phyloP scores from a whole-genome alignment of 2,888 invertebrate genomes.

The Andrena praecox region DNA sequence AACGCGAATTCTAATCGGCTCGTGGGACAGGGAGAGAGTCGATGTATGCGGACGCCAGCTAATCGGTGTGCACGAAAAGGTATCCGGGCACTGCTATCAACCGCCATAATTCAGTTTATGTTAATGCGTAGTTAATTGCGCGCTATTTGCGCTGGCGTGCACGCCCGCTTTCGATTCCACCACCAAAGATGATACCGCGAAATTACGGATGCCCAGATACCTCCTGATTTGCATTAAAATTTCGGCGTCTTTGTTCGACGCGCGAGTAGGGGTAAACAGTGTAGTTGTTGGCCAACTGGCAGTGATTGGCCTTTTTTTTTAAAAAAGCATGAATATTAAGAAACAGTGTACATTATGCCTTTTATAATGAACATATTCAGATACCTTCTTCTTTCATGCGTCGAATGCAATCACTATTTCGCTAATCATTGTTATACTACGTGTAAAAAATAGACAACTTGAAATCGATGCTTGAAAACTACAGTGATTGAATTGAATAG shows the following conservation, averaged over 20 bases:
- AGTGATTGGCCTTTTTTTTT: too few species aligned
- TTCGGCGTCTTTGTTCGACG: conserved; percentile 10
- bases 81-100: conserved; percentile 32
- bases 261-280: too few species aligned
- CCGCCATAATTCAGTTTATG: conserved; percentile 55
- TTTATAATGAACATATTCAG: too few species aligned
- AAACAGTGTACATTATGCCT: too few species aligned
- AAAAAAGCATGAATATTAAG: too few species aligned
- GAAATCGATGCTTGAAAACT: too few species aligned
- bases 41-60: conserved; percentile 25
- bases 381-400: too few species aligned
- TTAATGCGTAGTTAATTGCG: conserved; percentile 57
- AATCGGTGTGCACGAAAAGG: conserved; percentile 45
- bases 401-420: too few species aligned
- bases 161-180: conserved; percentile 36
- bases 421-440: too few species aligned
- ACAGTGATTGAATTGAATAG: too few species aligned
- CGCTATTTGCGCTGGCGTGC: conserved; percentile 30
- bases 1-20: conserved; percentile 23
- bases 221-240: background rate
- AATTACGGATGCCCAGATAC: conserved; percentile 42
- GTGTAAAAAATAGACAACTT: too few species aligned
- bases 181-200: conserved; percentile 47
- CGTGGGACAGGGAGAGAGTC: background rate
- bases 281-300: too few species aligned